These are phyloP conservation scores for Ichneumon xanthorius DNA, from an alignment of 2,888 invertebrate species.

Conservation along the genomic window DNA sequence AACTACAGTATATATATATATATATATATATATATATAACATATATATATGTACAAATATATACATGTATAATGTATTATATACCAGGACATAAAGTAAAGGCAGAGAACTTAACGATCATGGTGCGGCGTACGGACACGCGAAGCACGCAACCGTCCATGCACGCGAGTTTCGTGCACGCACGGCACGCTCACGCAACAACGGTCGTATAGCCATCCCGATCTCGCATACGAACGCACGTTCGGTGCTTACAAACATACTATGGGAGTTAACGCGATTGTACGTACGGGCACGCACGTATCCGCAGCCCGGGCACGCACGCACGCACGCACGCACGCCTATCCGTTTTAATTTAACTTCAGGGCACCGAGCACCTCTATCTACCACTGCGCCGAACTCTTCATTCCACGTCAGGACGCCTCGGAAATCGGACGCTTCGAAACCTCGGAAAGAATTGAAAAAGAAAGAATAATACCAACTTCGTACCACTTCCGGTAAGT, in stretches of 20 bases:
- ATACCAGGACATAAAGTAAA: slow-evolving; percentile 32
- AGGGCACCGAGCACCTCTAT: slow-evolving; percentile 39
- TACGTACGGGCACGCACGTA: slow-evolving; percentile 62
- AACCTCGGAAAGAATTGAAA: slow-evolving; percentile 56
- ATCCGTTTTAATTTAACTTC: slow-evolving; percentile 63
- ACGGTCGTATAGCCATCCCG: slow-evolving; percentile 2
- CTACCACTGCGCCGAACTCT: slow-evolving; percentile 3
- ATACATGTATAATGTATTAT: slow-evolving; percentile 11
- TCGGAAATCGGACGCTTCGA: slow-evolving; percentile 7
- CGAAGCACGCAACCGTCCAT: slow-evolving; percentile 74
- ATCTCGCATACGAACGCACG: not conserved
- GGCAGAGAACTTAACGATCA: slow-evolving; percentile 72
- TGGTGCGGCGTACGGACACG: slow-evolving; percentile 68
- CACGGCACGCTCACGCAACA: slow-evolving; percentile 43
- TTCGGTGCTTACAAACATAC: not conserved
- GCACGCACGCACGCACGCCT: slow-evolving; percentile 68
- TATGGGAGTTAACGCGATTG: slow-evolving; percentile 18
- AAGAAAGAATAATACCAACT: not conserved
- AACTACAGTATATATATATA: not conserved
- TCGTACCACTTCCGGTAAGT: slow-evolving; percentile 12
- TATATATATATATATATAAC: not conserved
- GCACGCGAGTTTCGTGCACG: slow-evolving; percentile 68
- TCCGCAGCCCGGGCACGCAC: slow-evolving; percentile 54
- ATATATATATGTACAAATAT: too few relatives aligned
- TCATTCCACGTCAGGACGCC: slow-evolving; percentile 22